Percentiles rank a stretch among this genome's conserved stretches.
Conservation (phyloP, 2,113 vertebrate species). For the Xenopus borealis region DNA sequence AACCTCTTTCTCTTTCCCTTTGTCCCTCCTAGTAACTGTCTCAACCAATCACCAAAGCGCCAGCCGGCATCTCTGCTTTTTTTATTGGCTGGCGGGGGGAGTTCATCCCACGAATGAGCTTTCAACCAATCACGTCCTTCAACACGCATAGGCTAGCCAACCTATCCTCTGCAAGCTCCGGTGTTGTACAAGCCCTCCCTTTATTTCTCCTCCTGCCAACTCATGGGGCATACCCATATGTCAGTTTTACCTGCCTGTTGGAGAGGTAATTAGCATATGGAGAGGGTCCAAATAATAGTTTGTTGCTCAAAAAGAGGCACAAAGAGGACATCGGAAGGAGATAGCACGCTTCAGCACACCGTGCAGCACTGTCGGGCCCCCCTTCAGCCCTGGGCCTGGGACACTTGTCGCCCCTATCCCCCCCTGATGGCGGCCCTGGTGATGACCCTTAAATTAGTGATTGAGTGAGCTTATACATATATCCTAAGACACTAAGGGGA, state of each 20-base stretch:
- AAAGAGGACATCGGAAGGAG: too few species aligned
- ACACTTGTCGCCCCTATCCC: too few species aligned
- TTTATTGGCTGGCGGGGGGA: constrained; percentile 53
- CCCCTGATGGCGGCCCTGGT: too few species aligned
- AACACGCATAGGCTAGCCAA: background rate
- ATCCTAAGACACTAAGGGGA: too few species aligned
- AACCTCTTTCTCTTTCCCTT: constrained; percentile 54
- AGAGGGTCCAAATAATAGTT: too few species aligned
- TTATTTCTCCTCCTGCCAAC: constrained; percentile 56
- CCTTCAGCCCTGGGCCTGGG: too few species aligned
- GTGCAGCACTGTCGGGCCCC: too few species aligned
- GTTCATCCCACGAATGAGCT: background rate
- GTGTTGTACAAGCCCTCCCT: constrained; percentile 50
- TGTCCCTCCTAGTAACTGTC: constrained; percentile 71
- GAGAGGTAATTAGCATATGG: constrained; percentile 17
- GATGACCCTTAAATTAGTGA: too few species aligned
- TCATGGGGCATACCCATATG: constrained; percentile 51
- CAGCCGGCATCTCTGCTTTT: constrained; percentile 42
- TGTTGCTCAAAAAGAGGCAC: too few species aligned
- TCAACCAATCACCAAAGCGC: constrained; percentile 58
- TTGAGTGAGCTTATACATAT: too few species aligned
- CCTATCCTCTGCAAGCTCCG: constrained; percentile 29
- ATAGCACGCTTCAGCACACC: too few species aligned
- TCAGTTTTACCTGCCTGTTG: background rate
- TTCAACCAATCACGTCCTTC: background rate